Evolutionary conservation across 2,113 vertebrate genomes (phyloP).

Genomic region (Neolamprologus toae): DNA sequence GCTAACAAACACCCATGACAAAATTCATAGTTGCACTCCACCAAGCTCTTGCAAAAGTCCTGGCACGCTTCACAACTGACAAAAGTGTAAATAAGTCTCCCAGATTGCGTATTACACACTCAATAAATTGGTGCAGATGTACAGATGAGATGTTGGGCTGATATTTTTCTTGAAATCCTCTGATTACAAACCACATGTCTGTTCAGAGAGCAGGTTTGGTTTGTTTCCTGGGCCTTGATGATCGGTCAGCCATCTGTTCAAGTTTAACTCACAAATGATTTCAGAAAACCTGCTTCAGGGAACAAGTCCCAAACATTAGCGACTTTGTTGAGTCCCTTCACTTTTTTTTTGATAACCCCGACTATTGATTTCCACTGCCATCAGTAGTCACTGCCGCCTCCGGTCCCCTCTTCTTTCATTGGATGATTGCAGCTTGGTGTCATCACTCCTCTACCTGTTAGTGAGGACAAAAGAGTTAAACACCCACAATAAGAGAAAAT

Average conservation of each 20-base stretch:
- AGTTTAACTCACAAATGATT: not conserved
- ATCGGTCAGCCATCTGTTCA: not conserved
- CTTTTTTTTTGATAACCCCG: not conserved
- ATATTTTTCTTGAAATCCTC: not conserved
- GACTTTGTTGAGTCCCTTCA: not conserved
- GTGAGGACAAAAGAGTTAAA: not conserved
- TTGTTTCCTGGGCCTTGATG: not conserved
- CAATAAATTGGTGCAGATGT: slow-evolving; percentile 33
- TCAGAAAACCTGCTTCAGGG: not conserved
- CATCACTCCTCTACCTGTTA: slow-evolving; percentile 2
- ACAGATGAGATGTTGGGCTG: slow-evolving; percentile 9
- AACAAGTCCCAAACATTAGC: not conserved
- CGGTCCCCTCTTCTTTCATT: slow-evolving; percentile 6
- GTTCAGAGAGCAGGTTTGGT: not conserved
- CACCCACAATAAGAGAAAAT: not conserved
- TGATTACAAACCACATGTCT: not conserved
- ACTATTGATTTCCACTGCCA: slow-evolving; percentile 34
- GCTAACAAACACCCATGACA: slow-evolving; percentile 12
- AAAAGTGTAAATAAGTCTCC: slow-evolving; percentile 56
- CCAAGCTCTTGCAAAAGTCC: slow-evolving; percentile 42
- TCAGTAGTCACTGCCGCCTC: slow-evolving; percentile 24
- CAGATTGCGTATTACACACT: slow-evolving; percentile 19
- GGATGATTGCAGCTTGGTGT: slow-evolving; percentile 29
- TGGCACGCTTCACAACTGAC: slow-evolving; percentile 53
- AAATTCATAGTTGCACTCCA: not conserved